phyloP scores from a whole-genome alignment of 2,888 invertebrate species.

The Drosophila aldrichi region DNA sequence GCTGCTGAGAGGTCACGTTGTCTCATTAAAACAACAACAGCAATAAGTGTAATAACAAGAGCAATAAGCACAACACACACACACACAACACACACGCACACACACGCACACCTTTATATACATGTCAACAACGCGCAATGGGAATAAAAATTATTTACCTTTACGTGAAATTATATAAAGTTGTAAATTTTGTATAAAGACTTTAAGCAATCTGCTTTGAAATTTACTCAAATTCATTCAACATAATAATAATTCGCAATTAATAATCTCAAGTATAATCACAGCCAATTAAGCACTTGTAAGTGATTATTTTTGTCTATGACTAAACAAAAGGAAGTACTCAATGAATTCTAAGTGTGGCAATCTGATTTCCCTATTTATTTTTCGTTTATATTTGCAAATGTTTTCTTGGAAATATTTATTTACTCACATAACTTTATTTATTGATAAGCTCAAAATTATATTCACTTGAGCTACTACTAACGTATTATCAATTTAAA shows the following conservation, averaged over 20 bases:
- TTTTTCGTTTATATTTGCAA: not conserved
- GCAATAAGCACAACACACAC: slow-evolving; percentile 56
- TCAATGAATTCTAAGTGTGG: slow-evolving; percentile 2
- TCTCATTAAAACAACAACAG: slow-evolving; percentile 74
- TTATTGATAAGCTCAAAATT: slow-evolving; percentile 23
- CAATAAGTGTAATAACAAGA: slow-evolving; percentile 63
- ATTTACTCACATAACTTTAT: not conserved
- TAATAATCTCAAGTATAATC: slow-evolving; percentile 6
- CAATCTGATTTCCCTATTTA: slow-evolving; percentile 4
- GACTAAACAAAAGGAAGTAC: slow-evolving; percentile 8
- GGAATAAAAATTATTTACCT: slow-evolving; percentile 31
- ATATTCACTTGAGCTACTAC: slow-evolving; percentile 13
- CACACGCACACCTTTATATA: slow-evolving; percentile 5
- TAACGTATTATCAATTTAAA: not conserved
- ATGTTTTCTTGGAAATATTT: slow-evolving; percentile 6
- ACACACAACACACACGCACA: slow-evolving; percentile 19
- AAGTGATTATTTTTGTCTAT: slow-evolving; percentile 4
- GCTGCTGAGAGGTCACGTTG: slow-evolving; percentile 72
- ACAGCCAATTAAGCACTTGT: not conserved
- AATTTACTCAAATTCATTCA: not conserved
- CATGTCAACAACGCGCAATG: slow-evolving; percentile 12
- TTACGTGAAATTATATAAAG: not conserved
- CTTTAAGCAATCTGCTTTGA: not conserved
- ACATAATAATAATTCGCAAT: not conserved
- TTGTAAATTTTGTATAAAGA: not conserved